A percentile compares a stretch with the other conserved stretches of the same genome.
phyloP scores from a whole-genome alignment of 1,140 invertebrate species.

The Caerostris extrusa region DNA sequence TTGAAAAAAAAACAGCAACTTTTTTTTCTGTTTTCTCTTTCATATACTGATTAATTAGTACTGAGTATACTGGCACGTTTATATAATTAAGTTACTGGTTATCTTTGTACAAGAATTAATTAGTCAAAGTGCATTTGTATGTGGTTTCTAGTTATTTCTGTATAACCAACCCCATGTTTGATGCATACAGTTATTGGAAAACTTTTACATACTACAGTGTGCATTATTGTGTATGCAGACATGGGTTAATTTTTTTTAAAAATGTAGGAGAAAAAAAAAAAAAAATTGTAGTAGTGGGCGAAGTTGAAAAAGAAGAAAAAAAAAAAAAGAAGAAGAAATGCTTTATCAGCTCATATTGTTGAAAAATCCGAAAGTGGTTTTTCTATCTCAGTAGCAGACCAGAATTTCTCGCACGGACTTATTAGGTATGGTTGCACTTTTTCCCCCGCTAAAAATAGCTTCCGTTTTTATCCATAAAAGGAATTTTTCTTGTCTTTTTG shows the following conservation, averaged over 20 bases:
- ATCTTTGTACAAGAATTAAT: slow-evolving; percentile 63
- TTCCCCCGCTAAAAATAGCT: not conserved
- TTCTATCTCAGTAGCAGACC: slow-evolving; percentile 1
- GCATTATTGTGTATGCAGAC: not conserved
- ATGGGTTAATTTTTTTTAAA: slow-evolving; percentile 54
- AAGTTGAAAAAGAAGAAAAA: not conserved
- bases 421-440: not conserved
- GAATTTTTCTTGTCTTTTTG: not conserved
- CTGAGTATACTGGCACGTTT: slow-evolving; percentile 61
- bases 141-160: slow-evolving; percentile 74
- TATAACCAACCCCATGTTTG: not conserved
- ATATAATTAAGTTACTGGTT: slow-evolving; percentile 37
- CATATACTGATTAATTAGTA: slow-evolving; percentile 55
- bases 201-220: slow-evolving; percentile 44
- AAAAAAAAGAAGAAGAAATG: not conserved
- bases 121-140: slow-evolving; percentile 75
- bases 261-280: not conserved
- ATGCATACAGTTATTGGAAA: not conserved
- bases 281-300: not conserved
- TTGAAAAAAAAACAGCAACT: too few species aligned
- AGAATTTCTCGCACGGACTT: not conserved
- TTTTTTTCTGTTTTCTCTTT: not conserved
- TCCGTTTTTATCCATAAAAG: not conserved
- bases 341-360: not conserved
- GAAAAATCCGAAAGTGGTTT: not conserved